A percentile compares a stretch with the other conserved stretches of the same genome.
phyloP scores from a whole-genome alignment of 2,113 vertebrate genomes.

The Regulus satrapa region DNA sequence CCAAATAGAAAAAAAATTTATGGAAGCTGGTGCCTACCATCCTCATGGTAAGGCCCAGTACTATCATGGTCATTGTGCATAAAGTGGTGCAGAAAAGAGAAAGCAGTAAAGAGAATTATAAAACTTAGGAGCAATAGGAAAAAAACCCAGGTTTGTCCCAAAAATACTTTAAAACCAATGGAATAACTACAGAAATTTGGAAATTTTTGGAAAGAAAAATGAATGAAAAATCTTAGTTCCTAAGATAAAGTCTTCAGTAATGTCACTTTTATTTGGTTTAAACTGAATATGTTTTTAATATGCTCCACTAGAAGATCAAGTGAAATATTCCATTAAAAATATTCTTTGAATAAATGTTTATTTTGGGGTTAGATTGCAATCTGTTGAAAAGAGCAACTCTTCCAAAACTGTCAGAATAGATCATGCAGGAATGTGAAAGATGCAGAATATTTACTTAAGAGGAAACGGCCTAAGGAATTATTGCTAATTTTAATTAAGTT shows the following conservation, averaged over 20 bases:
- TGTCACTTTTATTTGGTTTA: not conserved
- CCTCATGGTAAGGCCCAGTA: not conserved
- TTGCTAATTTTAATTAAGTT: constrained; percentile 55
- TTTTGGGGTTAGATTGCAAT: constrained; percentile 16
- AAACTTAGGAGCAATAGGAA: not conserved
- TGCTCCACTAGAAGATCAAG: not conserved
- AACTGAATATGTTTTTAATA: not conserved
- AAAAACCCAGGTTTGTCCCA: not conserved
- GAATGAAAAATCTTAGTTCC: not conserved
- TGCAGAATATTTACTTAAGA: constrained; percentile 54
- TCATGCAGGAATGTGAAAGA: constrained; percentile 52
- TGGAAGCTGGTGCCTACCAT: not conserved
- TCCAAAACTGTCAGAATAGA: constrained; percentile 48
- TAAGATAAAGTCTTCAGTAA: not conserved
- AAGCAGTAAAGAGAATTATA: not conserved
- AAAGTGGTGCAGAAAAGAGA: not conserved
- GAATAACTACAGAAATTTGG: not conserved
- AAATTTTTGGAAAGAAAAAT: not conserved
- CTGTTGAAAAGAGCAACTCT: constrained; percentile 41
- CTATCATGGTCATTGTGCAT: not conserved
- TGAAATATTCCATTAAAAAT: not conserved
- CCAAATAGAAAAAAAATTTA: not conserved
- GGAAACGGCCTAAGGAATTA: constrained; percentile 13
- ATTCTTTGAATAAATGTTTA: constrained; percentile 31
- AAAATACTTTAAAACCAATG: not conserved